Conservation (phyloP, 30 jellyfish, hydroid and myxozoan species). For the Aurelia sp. region DNA sequence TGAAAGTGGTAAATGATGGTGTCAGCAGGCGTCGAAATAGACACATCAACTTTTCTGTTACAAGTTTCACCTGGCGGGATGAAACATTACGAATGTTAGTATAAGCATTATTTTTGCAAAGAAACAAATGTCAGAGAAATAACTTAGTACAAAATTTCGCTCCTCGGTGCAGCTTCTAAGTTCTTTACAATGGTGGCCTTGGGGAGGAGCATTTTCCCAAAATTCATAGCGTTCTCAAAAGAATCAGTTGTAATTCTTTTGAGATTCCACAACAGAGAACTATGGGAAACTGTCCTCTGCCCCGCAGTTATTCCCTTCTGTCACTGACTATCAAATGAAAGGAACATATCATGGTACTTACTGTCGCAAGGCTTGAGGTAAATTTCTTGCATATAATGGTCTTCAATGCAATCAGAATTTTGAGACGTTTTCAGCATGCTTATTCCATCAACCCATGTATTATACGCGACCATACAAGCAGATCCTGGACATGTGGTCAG, state of each 20-base stretch:
- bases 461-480: constrained; percentile 44
- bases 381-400: constrained; percentile 28
- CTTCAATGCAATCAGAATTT: constrained; percentile 34
- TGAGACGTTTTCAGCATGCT: constrained; percentile 3
- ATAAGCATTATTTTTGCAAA: too few species aligned
- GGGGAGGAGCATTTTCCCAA: too few species aligned
- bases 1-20: constrained; percentile 32
- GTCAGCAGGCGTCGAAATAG: constrained; percentile 4
- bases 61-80: constrained; percentile 32
- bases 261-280: too few species aligned
- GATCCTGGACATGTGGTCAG: constrained; percentile 46
- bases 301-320: too few species aligned
- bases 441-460: constrained; percentile 34
- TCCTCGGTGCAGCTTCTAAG: too few species aligned
- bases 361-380: constrained; percentile 68
- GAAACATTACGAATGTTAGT: neutral
- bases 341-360: constrained; percentile 2
- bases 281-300: too few species aligned
- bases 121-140: too few species aligned
- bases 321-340: too few species aligned
- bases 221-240: too few species aligned
- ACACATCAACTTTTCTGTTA: constrained; percentile 14
- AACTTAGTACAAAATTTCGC: too few species aligned
- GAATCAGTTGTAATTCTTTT: too few species aligned
- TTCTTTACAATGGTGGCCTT: too few species aligned